A percentile compares a stretch with the other conserved stretches of the same genome.
These are phyloP conservation scores for Ammospiza caudacuta DNA, from an alignment of 2,113 vertebrate genomes.

Conservation along the genomic window DNA sequence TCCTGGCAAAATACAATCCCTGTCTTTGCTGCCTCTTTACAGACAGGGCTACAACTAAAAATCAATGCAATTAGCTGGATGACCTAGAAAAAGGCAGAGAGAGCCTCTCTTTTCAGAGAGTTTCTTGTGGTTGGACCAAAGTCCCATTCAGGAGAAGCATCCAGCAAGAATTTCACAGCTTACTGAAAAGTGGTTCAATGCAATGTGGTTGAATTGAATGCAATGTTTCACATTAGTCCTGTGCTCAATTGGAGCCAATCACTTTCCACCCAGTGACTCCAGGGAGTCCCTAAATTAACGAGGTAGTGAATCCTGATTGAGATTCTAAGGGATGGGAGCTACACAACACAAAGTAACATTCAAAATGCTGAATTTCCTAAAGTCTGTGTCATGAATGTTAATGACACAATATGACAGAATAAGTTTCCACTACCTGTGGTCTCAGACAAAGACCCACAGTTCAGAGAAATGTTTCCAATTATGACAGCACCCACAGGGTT, in stretches of 20 bases:
- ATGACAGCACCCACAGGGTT: background rate
- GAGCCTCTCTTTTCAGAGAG: background rate
- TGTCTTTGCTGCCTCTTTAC: slow-evolving; percentile 46
- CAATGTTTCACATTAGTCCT: slow-evolving; percentile 1
- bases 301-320: slow-evolving; percentile 5
- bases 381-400: background rate
- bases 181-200: slow-evolving; percentile 23
- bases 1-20: slow-evolving; percentile 25
- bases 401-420: background rate
- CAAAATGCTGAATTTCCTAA: background rate
- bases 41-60: background rate
- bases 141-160: slow-evolving; percentile 27
- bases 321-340: background rate
- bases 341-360: background rate
- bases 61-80: slow-evolving; percentile 42
- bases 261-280: background rate
- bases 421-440: background rate
- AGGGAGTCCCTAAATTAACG: background rate
- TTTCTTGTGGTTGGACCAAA: slow-evolving; percentile 25
- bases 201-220: background rate
- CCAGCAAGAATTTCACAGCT: slow-evolving; percentile 45
- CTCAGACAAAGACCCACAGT: background rate
- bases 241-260: background rate
- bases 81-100: slow-evolving; percentile 27
- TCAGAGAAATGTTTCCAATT: background rate